Evolutionary conservation across 2,888 invertebrate species (phyloP).

Genomic region (Synergus umbraculus): DNA sequence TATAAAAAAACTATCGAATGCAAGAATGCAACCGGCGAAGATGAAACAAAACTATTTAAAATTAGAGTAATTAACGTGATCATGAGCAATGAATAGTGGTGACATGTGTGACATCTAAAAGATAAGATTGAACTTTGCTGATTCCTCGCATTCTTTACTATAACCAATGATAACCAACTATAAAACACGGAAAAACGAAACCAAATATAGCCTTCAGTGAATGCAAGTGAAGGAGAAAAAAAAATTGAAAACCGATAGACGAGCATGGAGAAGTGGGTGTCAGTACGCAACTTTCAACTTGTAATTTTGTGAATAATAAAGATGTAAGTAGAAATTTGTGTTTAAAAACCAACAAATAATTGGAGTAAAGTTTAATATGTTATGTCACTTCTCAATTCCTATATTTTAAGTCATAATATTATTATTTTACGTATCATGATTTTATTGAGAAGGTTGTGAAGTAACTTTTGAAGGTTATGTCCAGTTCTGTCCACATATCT

Average conservation of each 20-base stretch:
- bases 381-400: background rate
- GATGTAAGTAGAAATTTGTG: background rate
- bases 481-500: background rate
- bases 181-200: background rate
- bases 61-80: too few species aligned
- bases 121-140: too few species aligned
- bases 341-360: background rate
- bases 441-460: background rate
- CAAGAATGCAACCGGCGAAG: too few species aligned
- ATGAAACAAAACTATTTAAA: too few species aligned
- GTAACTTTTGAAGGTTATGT: constrained; percentile 20
- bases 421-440: background rate
- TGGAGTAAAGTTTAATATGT: background rate
- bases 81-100: too few species aligned
- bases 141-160: too few species aligned
- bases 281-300: background rate
- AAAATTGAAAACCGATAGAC: constrained; percentile 7
- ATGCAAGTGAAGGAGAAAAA: background rate
- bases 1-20: too few species aligned
- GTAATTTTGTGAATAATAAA: background rate
- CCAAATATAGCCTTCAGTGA: background rate
- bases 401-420: background rate
- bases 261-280: constrained; percentile 30
- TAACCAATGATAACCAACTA: background rate
- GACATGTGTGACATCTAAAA: too few species aligned